Conservation (phyloP, 2,113 vertebrate species). For the Nibea coibor region DNA sequence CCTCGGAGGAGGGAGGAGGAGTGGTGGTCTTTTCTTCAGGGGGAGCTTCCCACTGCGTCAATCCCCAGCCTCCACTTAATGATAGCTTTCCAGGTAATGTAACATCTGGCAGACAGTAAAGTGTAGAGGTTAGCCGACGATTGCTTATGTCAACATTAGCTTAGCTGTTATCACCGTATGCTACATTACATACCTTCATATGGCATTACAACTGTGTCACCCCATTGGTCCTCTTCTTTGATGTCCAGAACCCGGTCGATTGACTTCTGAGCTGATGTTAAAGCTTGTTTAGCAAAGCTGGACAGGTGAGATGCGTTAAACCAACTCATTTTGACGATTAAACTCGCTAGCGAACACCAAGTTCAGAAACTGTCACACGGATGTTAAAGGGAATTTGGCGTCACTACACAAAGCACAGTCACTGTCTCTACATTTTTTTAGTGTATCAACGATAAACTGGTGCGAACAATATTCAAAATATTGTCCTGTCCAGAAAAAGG, state of each 20-base stretch:
- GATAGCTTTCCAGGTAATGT: constrained; percentile 83
- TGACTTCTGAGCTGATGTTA: constrained; percentile 97
- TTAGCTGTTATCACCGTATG: neutral
- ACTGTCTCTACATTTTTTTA: constrained; percentile 3
- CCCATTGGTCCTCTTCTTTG: constrained; percentile 94
- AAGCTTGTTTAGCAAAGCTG: constrained; percentile 97
- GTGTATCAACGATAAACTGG: neutral
- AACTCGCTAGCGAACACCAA: constrained; percentile 34
- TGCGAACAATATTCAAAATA: neutral
- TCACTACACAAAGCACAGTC: neutral
- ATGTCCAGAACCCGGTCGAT: constrained; percentile 98
- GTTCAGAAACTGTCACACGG: neutral
- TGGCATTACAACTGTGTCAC: constrained; percentile 83
- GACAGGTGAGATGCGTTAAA: constrained; percentile 98
- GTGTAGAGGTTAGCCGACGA: neutral
- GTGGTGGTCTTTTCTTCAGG: constrained; percentile 81
- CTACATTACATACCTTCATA: constrained; percentile 83
- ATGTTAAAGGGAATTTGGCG: neutral
- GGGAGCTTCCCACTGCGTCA: constrained; percentile 91
- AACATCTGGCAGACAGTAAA: constrained; percentile 67
- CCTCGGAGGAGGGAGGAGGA: constrained; percentile 85
- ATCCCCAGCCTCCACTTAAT: constrained; percentile 93
- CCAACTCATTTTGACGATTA: constrained; percentile 90
- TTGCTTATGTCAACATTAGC: neutral
- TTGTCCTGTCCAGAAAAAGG: neutral